phyloP scores from a whole-genome alignment of 2,888 invertebrate species.

The Neoitamus cyanurus region DNA sequence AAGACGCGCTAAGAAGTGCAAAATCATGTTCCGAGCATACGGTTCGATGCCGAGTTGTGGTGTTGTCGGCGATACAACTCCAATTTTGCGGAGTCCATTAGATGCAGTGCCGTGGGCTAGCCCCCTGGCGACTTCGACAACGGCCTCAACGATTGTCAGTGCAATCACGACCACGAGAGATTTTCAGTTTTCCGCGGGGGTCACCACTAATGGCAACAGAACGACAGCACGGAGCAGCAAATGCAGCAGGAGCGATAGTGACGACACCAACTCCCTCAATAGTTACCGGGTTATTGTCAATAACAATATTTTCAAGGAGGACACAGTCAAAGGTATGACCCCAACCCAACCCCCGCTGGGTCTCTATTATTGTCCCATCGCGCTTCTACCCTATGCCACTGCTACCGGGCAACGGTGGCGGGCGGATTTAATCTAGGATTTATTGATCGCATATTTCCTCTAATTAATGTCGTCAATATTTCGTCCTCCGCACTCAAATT shows the following conservation, averaged over 20 bases:
- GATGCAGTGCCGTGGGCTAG: conserved; percentile 48
- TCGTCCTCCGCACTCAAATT: background rate
- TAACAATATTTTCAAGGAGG: conserved; percentile 49
- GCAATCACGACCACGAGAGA: background rate
- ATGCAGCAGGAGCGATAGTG: conserved; percentile 1
- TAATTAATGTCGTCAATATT: background rate
- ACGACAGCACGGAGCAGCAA: background rate
- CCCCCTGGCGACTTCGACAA: conserved; percentile 44
- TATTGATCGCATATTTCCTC: background rate
- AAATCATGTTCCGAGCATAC: conserved; percentile 47
- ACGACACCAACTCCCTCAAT: background rate
- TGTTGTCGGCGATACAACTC: conserved; percentile 22
- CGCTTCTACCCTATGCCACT: background rate
- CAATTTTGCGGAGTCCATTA: conserved; percentile 45
- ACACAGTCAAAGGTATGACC: conserved; percentile 50
- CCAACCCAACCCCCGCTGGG: background rate
- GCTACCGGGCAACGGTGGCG: background rate
- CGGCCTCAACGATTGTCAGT: conserved; percentile 7
- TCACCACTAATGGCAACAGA: background rate
- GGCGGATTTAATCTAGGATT: background rate
- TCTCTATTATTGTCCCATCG: background rate
- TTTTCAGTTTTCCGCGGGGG: conserved; percentile 21
- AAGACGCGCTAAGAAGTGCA: background rate
- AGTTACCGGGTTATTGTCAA: conserved; percentile 40
- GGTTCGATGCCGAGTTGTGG: conserved; percentile 46